Evolutionary conservation across 1,140 invertebrate species (phyloP), one percentile per base, ranked within the genome.

Genomic region (Hyposmocoma kahamanoa): DNA sequence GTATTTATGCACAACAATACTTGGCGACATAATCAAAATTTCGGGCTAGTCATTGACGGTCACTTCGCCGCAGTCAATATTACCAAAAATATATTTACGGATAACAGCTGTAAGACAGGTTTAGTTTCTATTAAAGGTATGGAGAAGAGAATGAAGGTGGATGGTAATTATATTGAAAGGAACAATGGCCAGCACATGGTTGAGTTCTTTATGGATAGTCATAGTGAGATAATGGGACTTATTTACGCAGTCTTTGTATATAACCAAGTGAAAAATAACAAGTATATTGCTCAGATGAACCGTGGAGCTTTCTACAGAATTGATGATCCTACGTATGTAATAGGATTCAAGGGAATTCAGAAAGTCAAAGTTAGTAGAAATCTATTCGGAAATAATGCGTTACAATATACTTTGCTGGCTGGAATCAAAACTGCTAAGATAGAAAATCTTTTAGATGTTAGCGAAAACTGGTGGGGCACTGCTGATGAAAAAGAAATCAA

Each of bases 381-480:
- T 88, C 79, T 98, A 0, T 94, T 99, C 55, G 91, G 91, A 17
- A 88, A 92, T n/a, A 99, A 99, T 86, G 87, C 89, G 9, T 80
- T 97, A 59, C 91, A 96, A 65, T 99, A 98, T 77, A 96, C 98
- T 69, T 75, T 99, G 10, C 84, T 99, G 1, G 97, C 97, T 51
- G 98, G 97, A 1, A 92, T 97, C 2, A 91, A 89, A 71, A 97
- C 95, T 1, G 95, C 96, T 0, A 93, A 94, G 51, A 89, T 98
- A 0, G 92, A 97, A 53, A 97, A 96, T 61, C 89, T 89, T 34
- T 84, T 99, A 6, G 93, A 99, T 74, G 96, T 96, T 0, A 89
- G 88, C 11, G 93, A 98, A 72, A 99, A 99, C 79, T 99, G 95
- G 95, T 99, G 98, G 98, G 98, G 97, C 6, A 93, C 91, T 3